Percentiles rank a stretch among this genome's conserved stretches.
These are phyloP conservation scores for Onychorhynchus coronatus DNA, from an alignment of 2,113 vertebrate genomes.

Conservation along the genomic window DNA sequence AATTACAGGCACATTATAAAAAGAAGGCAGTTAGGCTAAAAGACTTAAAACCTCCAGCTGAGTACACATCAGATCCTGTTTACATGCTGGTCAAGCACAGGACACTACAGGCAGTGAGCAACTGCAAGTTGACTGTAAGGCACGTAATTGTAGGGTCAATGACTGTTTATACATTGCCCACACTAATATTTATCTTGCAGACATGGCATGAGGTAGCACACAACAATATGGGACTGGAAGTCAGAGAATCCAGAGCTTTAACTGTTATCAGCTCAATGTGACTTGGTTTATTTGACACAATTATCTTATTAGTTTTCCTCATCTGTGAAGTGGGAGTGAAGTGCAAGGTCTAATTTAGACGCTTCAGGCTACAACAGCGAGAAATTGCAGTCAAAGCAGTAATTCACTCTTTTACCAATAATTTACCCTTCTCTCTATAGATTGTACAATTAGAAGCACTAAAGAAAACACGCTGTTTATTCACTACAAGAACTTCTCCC, in stretches of 20 bases:
- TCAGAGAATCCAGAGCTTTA: background rate
- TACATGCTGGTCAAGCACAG: background rate
- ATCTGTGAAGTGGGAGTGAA: background rate
- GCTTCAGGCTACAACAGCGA: background rate
- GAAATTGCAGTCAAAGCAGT: background rate
- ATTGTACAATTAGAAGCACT: background rate
- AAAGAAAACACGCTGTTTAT: background rate
- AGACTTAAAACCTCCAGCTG: background rate
- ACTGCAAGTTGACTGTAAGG: background rate
- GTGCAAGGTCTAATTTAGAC: background rate
- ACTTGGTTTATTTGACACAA: background rate
- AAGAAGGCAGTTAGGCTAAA: background rate
- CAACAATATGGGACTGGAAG: background rate
- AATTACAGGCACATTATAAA: constrained; percentile 14
- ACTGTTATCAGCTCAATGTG: background rate
- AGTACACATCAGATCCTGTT: background rate
- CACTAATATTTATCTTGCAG: background rate
- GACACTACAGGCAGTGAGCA: background rate
- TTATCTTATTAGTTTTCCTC: background rate
- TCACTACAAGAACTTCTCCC: background rate
- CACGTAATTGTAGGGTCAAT: background rate
- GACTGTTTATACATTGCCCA: background rate
- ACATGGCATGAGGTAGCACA: background rate
- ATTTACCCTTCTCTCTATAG: background rate
- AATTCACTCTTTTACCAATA: background rate